Conservation (phyloP, 2,113 vertebrate species). For the Lagopus leucura region DNA sequence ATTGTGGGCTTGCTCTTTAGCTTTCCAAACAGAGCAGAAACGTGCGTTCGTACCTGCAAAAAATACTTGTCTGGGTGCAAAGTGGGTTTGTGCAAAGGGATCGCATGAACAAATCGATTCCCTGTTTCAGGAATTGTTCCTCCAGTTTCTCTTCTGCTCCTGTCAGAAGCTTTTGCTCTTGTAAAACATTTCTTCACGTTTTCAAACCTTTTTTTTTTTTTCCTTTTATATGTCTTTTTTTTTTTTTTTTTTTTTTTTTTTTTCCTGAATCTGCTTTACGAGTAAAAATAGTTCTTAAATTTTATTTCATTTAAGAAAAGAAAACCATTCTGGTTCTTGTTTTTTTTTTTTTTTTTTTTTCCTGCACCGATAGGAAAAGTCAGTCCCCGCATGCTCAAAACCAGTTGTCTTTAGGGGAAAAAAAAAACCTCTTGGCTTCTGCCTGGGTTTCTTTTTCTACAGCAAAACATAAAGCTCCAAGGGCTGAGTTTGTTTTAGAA, state of each 20-base stretch:
- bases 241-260: neutral
- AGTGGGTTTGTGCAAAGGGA: neutral
- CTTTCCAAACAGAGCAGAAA: neutral
- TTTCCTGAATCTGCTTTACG: constrained; percentile 30
- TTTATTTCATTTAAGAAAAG: neutral
- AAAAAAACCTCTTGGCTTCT: constrained; percentile 50
- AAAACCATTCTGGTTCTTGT: constrained; percentile 14
- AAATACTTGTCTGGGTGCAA: neutral
- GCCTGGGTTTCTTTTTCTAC: constrained; percentile 61
- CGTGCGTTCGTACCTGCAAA: neutral
- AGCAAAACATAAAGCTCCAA: constrained; percentile 70
- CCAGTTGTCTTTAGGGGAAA: constrained; percentile 26
- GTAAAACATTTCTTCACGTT: neutral
- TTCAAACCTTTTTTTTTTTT: neutral
- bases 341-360: neutral
- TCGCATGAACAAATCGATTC: neutral
- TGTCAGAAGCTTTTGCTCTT: constrained; percentile 3
- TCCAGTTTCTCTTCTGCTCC: neutral
- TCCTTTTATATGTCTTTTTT: neutral
- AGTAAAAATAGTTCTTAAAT: neutral
- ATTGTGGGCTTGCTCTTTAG: neutral
- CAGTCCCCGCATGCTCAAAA: neutral
- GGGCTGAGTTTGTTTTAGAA: constrained; percentile 74
- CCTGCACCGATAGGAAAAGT: neutral
- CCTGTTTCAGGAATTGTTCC: neutral